Evolutionary conservation across 1,140 invertebrate genomes (phyloP), one percentile per base, ranked within the genome.

Genomic region (Heliothis subflexa): DNA sequence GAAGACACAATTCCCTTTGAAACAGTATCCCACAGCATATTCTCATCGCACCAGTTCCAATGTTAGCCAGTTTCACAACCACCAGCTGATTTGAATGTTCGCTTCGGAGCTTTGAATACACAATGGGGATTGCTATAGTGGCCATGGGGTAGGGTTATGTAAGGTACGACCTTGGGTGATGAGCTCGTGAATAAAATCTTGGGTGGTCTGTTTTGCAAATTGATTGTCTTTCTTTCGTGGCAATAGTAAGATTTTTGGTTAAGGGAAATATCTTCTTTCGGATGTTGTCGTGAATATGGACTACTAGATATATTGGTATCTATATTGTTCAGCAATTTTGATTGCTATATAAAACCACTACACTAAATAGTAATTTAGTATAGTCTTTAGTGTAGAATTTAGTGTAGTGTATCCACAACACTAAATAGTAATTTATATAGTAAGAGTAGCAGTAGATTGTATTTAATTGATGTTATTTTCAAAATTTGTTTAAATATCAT

Each of bases 1-100:
- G n/a, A 10, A 16, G 47, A n/a, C 16, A 64, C 40, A 21, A 18
- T 64, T 40, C 40, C 40, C 62, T 18, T 64, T 59, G 21, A 25
- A 0, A 25, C 1, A 10, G 40, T 47, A 47, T 40, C 62, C 28
- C 40, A 64, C 62, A 64, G 5, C 59, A n/a, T 2, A 47, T 64
- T 64, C 62, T 47, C 62, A 64, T 47, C 62, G 18, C 16, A 21
- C 45, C 14, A 33, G 25, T 16, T 55, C 68, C 52, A 55, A 52
- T 71, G 49, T 71, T 52, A 54, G 50, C 49, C 13, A 40, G 13
- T 68, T 52, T 68, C 64, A 21, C 18, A 68, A 68, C 33, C 18
- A 64, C 62, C 64, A 68, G 18, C 64, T 68, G 64, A 68, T 68
- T 68, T 68, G 64, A 68, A 68, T 68, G 47, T n/a, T 10, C 25